Conservation (phyloP, 2,888 invertebrate genomes). For the Byasa hedistus region DNA sequence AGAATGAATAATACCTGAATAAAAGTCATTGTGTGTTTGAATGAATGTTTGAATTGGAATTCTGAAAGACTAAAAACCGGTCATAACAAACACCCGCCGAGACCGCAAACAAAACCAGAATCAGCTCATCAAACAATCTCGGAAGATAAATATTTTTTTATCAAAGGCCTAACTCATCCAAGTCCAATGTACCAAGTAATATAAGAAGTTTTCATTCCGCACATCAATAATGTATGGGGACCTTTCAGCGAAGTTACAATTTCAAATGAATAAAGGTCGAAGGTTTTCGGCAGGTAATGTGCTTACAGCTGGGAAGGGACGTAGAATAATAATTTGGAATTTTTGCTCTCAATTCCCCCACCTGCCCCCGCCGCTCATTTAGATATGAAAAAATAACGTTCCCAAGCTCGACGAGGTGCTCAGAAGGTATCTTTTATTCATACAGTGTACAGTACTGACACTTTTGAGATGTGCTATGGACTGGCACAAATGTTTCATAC, state of each 20-base stretch:
- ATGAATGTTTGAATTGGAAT: too few species aligned
- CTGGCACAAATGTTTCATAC: conserved; percentile 22
- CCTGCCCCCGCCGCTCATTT: conserved; percentile 44
- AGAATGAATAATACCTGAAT: too few species aligned
- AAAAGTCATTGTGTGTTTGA: too few species aligned
- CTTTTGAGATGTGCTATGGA: conserved; percentile 27
- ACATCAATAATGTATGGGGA: conserved; percentile 38
- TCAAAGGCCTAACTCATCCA: conserved; percentile 11
- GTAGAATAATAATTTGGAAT: conserved; percentile 51
- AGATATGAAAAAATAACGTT: conserved; percentile 52
- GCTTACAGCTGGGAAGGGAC: conserved; percentile 43
- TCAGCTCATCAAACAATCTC: conserved; percentile 22
- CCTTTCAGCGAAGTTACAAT: conserved; percentile 37
- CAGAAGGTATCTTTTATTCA: conserved; percentile 37
- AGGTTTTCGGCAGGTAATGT: conserved; percentile 39
- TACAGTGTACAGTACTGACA: conserved; percentile 30
- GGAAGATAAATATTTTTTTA: conserved; percentile 25
- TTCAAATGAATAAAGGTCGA: conserved; percentile 39
- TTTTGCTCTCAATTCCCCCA: conserved; percentile 25
- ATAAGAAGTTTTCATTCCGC: conserved; percentile 33
- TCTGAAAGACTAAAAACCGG: not conserved
- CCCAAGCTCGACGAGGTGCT: conserved; percentile 34
- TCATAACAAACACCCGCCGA: conserved; percentile 15
- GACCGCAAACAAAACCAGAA: conserved; percentile 22
- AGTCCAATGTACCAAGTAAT: conserved; percentile 27